Evolutionary conservation across 2,113 vertebrate species (phyloP).

Genomic region (Stegastes partitus): DNA sequence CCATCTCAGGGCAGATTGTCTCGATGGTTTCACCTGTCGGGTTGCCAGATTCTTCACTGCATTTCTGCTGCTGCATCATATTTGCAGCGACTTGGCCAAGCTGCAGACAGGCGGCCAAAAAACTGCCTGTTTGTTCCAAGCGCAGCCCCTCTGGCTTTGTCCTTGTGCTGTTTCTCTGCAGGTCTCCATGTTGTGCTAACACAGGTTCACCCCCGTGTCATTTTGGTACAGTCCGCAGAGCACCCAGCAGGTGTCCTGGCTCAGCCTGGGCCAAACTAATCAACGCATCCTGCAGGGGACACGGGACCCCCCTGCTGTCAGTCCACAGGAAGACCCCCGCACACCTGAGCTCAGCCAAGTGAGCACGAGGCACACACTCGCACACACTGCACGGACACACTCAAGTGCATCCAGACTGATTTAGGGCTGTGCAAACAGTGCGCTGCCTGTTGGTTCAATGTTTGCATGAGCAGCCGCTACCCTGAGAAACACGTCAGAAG

Average conservation of each 20-base stretch:
- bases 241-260: slow-evolving; percentile 58
- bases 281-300: slow-evolving; percentile 79
- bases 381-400: background rate
- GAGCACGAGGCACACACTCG: slow-evolving; percentile 32
- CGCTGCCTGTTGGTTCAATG: slow-evolving; percentile 39
- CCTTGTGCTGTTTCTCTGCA: slow-evolving; percentile 39
- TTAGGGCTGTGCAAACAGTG: slow-evolving; percentile 18
- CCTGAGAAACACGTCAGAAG: background rate
- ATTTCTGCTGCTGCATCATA: slow-evolving; percentile 1
- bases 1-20: background rate
- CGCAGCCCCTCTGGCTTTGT: slow-evolving; percentile 1
- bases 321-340: slow-evolving; percentile 51
- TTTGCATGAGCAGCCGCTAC: slow-evolving; percentile 1
- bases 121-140: background rate
- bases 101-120: background rate
- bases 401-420: slow-evolving; percentile 7
- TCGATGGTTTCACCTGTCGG: background rate
- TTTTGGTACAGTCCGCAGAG: slow-evolving; percentile 66
- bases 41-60: background rate
- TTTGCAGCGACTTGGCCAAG: background rate
- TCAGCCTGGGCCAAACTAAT: slow-evolving; percentile 79
- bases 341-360: slow-evolving; percentile 64
- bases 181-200: slow-evolving; percentile 44
- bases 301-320: slow-evolving; percentile 51
- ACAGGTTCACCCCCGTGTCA: slow-evolving; percentile 35